phyloP scores from a whole-genome alignment of 2,113 vertebrate genomes.

The Phocoena phocoena region DNA sequence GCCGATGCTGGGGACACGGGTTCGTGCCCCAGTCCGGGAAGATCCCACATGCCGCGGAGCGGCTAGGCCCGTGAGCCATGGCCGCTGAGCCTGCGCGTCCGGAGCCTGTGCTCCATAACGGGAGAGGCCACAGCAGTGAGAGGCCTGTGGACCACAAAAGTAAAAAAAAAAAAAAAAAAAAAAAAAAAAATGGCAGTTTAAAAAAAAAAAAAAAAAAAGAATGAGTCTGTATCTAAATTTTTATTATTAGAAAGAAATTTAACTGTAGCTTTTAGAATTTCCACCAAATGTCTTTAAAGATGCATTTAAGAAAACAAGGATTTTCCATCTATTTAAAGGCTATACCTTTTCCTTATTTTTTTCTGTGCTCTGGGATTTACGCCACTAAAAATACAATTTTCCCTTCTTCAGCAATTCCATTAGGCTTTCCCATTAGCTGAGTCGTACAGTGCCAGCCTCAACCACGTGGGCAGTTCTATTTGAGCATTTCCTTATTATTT shows the following conservation, averaged over 20 bases:
- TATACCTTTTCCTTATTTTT: neutral
- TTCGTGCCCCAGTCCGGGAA: too few species aligned
- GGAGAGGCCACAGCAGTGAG: too few species aligned
- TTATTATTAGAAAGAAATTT: slow-evolving; percentile 5
- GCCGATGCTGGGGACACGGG: too few species aligned
- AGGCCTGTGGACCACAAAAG: too few species aligned
- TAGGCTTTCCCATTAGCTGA: neutral
- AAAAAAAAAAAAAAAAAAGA: neutral
- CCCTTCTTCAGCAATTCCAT: neutral
- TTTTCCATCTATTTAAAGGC: neutral
- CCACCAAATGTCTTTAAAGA: neutral
- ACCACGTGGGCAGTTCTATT: neutral
- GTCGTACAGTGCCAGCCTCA: neutral
- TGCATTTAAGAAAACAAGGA: neutral
- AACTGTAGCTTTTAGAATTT: slow-evolving; percentile 7
- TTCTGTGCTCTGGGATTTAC: neutral
- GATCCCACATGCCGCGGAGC: too few species aligned
- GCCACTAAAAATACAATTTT: neutral
- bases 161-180: too few species aligned
- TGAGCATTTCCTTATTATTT: neutral
- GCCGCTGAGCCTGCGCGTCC: too few species aligned
- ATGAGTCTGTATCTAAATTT: neutral
- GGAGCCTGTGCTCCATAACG: too few species aligned
- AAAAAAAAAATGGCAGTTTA: too few species aligned
- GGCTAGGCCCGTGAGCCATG: too few species aligned